These are phyloP conservation scores for Emmelina monodactyla DNA, from an alignment of 2,888 invertebrate species.

Conservation along the genomic window DNA sequence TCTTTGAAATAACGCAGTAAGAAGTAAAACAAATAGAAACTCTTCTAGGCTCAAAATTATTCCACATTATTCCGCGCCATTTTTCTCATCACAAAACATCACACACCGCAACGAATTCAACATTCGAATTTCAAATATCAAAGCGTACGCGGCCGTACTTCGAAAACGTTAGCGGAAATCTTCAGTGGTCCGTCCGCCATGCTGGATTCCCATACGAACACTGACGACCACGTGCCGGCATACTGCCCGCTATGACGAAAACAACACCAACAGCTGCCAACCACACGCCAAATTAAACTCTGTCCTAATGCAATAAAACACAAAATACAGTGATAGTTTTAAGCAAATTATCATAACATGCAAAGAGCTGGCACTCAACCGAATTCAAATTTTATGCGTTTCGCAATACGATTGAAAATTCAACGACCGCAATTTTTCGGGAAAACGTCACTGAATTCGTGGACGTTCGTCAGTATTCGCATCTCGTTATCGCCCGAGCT, in stretches of 20 bases:
- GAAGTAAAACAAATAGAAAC: not conserved
- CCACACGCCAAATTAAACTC: not conserved
- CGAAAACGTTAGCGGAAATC: slow-evolving; percentile 23
- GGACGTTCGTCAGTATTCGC: too few relatives aligned
- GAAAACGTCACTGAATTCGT: too few relatives aligned
- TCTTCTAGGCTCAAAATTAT: not conserved
- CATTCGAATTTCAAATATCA: too few relatives aligned
- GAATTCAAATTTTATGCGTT: too few relatives aligned
- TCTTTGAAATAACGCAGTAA: not conserved
- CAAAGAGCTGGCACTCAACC: too few relatives aligned
- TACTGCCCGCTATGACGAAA: slow-evolving; percentile 15
- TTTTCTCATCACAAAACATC: too few relatives aligned
- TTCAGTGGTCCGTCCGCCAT: slow-evolving; percentile 26
- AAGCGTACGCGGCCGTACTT: too few relatives aligned
- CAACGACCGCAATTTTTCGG: too few relatives aligned
- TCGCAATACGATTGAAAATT: too few relatives aligned
- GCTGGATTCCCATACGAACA: slow-evolving; percentile 33
- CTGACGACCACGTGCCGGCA: slow-evolving; percentile 45
- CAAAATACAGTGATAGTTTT: not conserved
- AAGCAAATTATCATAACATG: not conserved
- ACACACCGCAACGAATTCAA: too few relatives aligned
- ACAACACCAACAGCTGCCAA: not conserved
- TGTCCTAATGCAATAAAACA: not conserved
- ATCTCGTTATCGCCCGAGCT: too few relatives aligned
- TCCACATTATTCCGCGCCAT: too few relatives aligned